Base-by-base conservation (phyloP, 2,113 vertebrate species). In the Dromiciops gliroides region DNA sequence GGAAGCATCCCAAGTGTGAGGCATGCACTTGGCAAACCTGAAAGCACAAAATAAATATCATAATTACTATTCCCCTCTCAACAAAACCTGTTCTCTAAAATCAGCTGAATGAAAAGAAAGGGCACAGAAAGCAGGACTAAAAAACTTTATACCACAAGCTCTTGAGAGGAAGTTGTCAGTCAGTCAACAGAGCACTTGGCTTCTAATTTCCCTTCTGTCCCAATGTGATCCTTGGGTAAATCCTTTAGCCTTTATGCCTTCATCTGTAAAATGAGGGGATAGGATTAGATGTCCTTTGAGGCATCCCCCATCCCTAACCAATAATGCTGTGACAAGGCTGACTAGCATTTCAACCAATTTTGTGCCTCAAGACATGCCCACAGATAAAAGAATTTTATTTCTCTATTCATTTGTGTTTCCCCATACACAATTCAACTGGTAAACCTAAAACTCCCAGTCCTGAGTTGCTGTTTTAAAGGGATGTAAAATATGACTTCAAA, bases 401-500 rank as follows among this genome's bases (percentile, higher is more conserved):
- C n/a, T 83, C 37, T 83, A 2, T 83, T 83, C 67, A 44, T 83
- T 44, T 83, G 1, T n/a, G 60, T 83, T 83, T 83, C 37, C 44
- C 19, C n/a, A 22, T 83, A 44, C 16, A 83, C 67, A 44, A 23
- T 51, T 94, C 48, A 94, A 94, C n/a, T 37, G 75, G 91, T 94
- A 88, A 93, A 93, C 92, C 3, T 89, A 92, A 91, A 31, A 90
- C 94, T 50, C 7, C 88, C n/a, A 89, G 95, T 48, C 6, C 0
- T 28, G 10, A 94, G 91, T 94, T 94, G 28, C 19, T 50, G 7
- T 94, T 94, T 93, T 94, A 95, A 44, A 92, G 89, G 26, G 25
- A 31, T 93, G 75, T 93, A 89, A 37, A 96, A 95, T 94, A 48
- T 95, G 51, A n/a, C 95, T 92, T 94, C 12, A 31, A 95, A 37